Base-by-base conservation (phyloP, 64 coral and sea anemone genomes). In the Platygyra sinensis region DNA sequence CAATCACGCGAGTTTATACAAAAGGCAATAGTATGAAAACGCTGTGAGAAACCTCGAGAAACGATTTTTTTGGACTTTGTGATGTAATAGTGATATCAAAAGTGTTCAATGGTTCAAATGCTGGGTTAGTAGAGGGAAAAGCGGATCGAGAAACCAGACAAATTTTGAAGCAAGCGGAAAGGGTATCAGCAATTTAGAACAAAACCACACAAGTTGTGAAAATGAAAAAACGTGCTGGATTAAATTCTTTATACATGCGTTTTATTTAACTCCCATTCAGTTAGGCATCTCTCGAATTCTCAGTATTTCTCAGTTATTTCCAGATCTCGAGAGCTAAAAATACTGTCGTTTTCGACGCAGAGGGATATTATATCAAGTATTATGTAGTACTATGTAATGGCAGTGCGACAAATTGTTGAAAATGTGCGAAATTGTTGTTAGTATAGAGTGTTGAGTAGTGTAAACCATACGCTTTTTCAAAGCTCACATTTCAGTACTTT, bases 371-470 rank as follows among this genome's bases (percentile, higher is more conserved):
- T 72, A 51, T 51, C 80, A 42, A 85, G 63, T 71, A 85, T 71
- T 63, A 64, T 14, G 42, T 46, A 46, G 42, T 46, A 46, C 42
- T 46, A 46, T 46, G 27, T 85, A 72, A 71, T 85, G 24, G 38
- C 24, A 25, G 32, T 29, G 63, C 42, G 32, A 31, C 31, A 72
- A 46, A 71, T 52, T 39, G 55, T 71, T 69, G 38, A 85, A 71
- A 69, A 85, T 85, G 62, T 72, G 31, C 62, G 38, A 85, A 85
- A 25, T 71, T 85, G 39, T 50, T 52, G n/a, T 85, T 22, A 85
- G 67, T 71, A 80, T 10, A 29, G 28, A 79, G 81, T 85, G 81
- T 85, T 85, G 81, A 85, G 63, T 85, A 49, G 33, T 51, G 18
- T 0, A 50, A 18, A 24, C 81, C 36, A 51, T 28, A 25, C 39